phyloP scores from a whole-genome alignment of 2,888 invertebrate species.

The Diloba caeruleocephala region DNA sequence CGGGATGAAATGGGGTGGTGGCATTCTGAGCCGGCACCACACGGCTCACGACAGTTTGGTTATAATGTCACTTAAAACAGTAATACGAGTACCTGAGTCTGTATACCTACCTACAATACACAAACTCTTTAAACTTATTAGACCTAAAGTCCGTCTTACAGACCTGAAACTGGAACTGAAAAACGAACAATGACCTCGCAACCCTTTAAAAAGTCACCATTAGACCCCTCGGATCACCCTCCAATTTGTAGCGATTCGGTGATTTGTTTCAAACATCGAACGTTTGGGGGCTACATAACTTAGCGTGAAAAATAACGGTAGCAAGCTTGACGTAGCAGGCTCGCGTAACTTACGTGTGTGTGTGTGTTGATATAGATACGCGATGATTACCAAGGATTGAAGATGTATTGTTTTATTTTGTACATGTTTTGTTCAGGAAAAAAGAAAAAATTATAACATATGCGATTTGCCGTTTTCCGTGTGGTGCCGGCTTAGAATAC shows the following conservation, averaged over 20 bases:
- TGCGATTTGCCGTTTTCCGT: no score
- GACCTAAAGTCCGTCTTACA: slow-evolving; percentile 1
- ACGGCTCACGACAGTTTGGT: no score
- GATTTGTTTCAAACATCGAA: slow-evolving; percentile 41
- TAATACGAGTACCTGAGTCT: slow-evolving; percentile 3
- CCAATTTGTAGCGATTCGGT: slow-evolving; percentile 48
- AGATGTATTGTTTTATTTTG: no score
- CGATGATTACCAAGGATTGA: no score
- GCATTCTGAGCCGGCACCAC: no score
- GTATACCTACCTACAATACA: slow-evolving; percentile 1
- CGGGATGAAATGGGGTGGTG: no score
- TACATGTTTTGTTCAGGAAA: no score
- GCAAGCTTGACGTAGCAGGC: slow-evolving; percentile 40
- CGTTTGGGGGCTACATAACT: slow-evolving; percentile 29
- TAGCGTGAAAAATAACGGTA: slow-evolving; percentile 58
- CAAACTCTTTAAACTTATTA: slow-evolving; percentile 25
- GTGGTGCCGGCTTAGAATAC: no score
- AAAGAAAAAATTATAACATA: no score
- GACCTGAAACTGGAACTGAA: slow-evolving; percentile 5
- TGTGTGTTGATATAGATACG: slow-evolving; percentile 28
- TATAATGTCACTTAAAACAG: slow-evolving; percentile 5
- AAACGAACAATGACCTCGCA: slow-evolving; percentile 27
- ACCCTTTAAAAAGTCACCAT: slow-evolving; percentile 47
- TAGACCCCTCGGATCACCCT: slow-evolving; percentile 12
- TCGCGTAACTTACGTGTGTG: slow-evolving; percentile 27